phyloP scores from a whole-genome alignment of 2,888 invertebrate genomes.

The Eumacrocentrus americanus region DNA sequence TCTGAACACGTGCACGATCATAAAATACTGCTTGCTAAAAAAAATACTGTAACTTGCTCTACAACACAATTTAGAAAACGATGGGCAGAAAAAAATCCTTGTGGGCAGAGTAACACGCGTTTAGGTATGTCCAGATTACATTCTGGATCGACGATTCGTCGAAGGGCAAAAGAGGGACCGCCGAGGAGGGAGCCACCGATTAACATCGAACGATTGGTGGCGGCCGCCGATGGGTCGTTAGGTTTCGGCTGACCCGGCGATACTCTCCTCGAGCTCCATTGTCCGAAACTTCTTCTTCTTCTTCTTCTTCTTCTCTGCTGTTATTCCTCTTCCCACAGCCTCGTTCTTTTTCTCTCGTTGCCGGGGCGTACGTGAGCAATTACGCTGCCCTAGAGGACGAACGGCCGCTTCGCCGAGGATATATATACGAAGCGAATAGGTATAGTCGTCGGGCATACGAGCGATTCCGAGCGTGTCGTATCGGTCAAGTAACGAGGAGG shows the following conservation, averaged over 20 bases:
- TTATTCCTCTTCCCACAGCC: constrained; percentile 29
- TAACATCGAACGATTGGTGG: constrained; percentile 53
- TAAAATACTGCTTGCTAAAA: too few species aligned
- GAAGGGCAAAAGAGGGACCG: constrained; percentile 20
- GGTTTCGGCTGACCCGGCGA: constrained; percentile 53
- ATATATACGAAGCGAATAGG: constrained; percentile 20
- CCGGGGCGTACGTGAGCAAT: constrained; percentile 50
- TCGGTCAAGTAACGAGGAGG: constrained; percentile 30
- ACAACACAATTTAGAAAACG: too few species aligned
- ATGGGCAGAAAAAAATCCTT: too few species aligned
- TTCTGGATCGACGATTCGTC: constrained; percentile 10
- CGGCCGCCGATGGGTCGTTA: constrained; percentile 48
- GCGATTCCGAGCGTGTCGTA: constrained; percentile 35
- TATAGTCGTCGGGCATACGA: constrained; percentile 19
- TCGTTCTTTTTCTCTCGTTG: constrained; percentile 24
- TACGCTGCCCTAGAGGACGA: constrained; percentile 41
- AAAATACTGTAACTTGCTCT: too few species aligned
- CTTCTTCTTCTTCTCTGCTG: constrained; percentile 35
- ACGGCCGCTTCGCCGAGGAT: constrained; percentile 24
- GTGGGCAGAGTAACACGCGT: neutral
- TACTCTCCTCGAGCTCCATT: constrained; percentile 43
- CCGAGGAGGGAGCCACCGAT: constrained; percentile 40
- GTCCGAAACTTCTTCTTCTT: constrained; percentile 30
- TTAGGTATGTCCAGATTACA: neutral
- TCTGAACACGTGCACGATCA: too few species aligned